Evolutionary conservation across 1,140 invertebrate species (phyloP), one percentile per base, ranked within the genome.

Genomic region (Pseudomyrmex gracilis): DNA sequence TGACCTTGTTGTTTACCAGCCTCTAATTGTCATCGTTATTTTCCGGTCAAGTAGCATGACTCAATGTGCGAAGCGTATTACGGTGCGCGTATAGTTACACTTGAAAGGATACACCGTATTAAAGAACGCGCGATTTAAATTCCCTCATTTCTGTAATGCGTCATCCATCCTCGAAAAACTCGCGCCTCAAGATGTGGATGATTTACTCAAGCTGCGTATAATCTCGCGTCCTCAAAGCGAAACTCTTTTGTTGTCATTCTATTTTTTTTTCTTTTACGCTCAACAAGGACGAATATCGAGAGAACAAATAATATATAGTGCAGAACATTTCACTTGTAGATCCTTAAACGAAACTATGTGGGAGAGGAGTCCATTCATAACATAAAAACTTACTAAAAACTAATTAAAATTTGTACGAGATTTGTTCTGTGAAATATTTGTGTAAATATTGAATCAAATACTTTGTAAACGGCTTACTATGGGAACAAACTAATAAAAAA

Each of bases 11-110:
- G 34, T 53, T 70, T 58, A 61, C 78, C 70, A 66, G 34, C 0
- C 34, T 77, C 68, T 83, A 90, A 92, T 92, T 92, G 92, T 86
- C 87, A 84, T 78, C 63, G 67, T 76, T 34, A 70, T 78, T 70
- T 70, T 66, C 49, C 83, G 58, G 83, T 34, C 87, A 70, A 85
- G 84, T 84, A 73, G 76, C 77, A 63, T 90, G 86, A 90, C 64
- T 90, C 88, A 90, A 82, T 13, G 24, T 34, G 49, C 34, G 73
- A 24, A 61, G 47, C 61, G 22, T 10, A 24, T 73, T 68, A 70
- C 10, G 24, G 17, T 15, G 10, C 22, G 15, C 43, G 34, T 55
- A 34, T 5, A 10, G 15, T 63, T 10, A 43, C 51, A 57, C 57
- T 73, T 20, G 45, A 43, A 20, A 78, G 43, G 63, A 78, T 78